These are phyloP conservation scores for Agelas oroides DNA, from an alignment of 37 sponge, comb jelly and placozoan species.

Conservation along the genomic window DNA sequence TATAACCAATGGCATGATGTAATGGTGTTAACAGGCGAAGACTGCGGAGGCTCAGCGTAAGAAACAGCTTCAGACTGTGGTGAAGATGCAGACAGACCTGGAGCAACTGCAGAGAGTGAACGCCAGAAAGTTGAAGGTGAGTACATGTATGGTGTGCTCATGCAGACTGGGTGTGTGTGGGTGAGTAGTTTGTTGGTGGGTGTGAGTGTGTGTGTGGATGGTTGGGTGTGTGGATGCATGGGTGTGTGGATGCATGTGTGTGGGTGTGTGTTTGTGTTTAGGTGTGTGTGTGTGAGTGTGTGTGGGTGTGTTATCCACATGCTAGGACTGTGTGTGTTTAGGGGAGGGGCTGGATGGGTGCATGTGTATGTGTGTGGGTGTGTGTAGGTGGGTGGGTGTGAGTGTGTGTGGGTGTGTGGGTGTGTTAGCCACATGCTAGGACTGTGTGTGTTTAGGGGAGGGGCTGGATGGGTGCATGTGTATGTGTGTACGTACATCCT, in stretches of 20 bases:
- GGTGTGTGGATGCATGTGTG: constrained; percentile 14
- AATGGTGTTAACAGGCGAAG: constrained; percentile 2
- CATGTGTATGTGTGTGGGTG: no score
- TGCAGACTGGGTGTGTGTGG: neutral
- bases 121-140: constrained; percentile 67
- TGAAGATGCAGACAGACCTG: constrained; percentile 66
- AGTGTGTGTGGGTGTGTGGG: no score
- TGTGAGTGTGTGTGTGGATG: constrained; percentile 17
- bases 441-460: no score
- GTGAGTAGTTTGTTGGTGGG: neutral
- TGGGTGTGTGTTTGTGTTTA: constrained; percentile 14
- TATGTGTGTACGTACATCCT: no score
- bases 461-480: no score
- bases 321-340: no score
- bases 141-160: neutral
- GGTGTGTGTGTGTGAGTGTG: no score
- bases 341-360: no score
- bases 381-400: no score
- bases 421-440: no score
- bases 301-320: no score
- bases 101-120: constrained; percentile 70
- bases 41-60: constrained; percentile 55
- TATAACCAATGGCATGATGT: no score
- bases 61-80: constrained; percentile 61
- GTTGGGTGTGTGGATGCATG: neutral